Percentiles rank a stretch among this genome's conserved stretches.
phyloP scores from a whole-genome alignment of 2,888 invertebrate genomes.

The Campoplex nolae region DNA sequence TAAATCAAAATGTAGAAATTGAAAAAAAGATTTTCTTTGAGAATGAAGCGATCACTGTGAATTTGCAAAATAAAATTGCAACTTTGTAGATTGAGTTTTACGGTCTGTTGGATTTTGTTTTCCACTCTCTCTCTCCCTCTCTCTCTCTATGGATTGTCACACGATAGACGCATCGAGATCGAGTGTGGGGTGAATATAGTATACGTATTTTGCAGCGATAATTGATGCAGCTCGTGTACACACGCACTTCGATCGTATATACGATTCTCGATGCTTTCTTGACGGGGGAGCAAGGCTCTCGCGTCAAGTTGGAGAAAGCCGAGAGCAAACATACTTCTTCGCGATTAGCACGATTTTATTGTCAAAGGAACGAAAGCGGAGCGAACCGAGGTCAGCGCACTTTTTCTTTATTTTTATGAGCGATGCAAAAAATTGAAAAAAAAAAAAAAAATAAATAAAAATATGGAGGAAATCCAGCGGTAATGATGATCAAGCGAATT shows the following conservation, averaged over 20 bases:
- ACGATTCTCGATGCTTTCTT: conserved; percentile 50
- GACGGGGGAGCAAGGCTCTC: conserved; percentile 33
- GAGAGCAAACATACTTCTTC: conserved; percentile 41
- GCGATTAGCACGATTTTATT: conserved; percentile 63
- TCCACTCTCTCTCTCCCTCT: neutral
- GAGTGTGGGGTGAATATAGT: conserved; percentile 8
- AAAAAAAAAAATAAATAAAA: neutral
- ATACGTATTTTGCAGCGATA: conserved; percentile 16
- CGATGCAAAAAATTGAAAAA: neutral
- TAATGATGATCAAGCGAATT: neutral
- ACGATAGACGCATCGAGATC: conserved; percentile 3
- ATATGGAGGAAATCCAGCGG: neutral
- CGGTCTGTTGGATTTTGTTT: neutral
- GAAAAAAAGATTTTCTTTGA: neutral
- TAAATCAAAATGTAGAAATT: neutral
- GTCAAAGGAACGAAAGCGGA: conserved; percentile 66
- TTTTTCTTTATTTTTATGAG: conserved; percentile 18
- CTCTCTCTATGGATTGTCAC: neutral
- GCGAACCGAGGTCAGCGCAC: conserved; percentile 44
- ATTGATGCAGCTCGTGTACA: conserved; percentile 61
- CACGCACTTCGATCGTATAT: conserved; percentile 40
- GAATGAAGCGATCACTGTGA: too few relatives aligned
- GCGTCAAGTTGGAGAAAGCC: conserved; percentile 59
- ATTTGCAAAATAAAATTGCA: neutral
- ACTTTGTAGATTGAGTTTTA: neutral